phyloP scores from a whole-genome alignment of 2,888 invertebrate species.

The Tupiocoris notatus region DNA sequence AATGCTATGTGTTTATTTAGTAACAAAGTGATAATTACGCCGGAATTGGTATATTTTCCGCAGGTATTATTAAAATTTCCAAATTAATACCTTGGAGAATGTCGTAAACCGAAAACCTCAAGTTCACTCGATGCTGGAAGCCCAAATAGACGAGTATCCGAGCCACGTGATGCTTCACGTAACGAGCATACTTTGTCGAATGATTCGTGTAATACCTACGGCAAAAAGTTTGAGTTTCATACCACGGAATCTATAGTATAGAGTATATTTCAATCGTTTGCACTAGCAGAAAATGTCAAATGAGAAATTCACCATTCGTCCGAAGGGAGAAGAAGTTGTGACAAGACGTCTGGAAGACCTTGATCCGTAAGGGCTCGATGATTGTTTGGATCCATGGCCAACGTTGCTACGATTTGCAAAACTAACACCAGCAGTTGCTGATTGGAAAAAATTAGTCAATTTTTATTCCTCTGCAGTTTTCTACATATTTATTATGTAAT shows the following conservation, averaged over 20 bases:
- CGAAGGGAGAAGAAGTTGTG: slow-evolving; percentile 63
- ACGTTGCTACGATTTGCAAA: slow-evolving; percentile 61
- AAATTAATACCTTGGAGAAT: slow-evolving; percentile 57
- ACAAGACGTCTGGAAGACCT: slow-evolving; percentile 62
- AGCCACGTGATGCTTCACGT: slow-evolving; percentile 66
- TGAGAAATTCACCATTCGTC: slow-evolving; percentile 62
- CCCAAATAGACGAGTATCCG: slow-evolving; percentile 64
- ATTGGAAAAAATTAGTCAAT: not conserved
- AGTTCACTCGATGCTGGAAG: slow-evolving; percentile 61
- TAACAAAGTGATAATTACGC: no score
- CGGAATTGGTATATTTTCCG: not conserved
- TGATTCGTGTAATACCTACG: slow-evolving; percentile 62
- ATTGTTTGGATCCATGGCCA: slow-evolving; percentile 60
- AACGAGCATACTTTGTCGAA: slow-evolving; percentile 63
- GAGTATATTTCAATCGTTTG: no score
- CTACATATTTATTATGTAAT: no score
- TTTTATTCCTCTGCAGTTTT: no score
- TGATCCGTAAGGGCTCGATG: slow-evolving; percentile 60
- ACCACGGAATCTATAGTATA: no score
- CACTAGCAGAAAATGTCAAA: no score
- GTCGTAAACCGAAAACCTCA: slow-evolving; percentile 62
- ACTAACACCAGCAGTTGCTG: slow-evolving; percentile 65
- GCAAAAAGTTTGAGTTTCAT: no score
- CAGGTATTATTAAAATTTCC: no score
- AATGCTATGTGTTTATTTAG: no score